Conservation (phyloP, 2,113 vertebrate species). For the Microcebus tavaratra region DNA sequence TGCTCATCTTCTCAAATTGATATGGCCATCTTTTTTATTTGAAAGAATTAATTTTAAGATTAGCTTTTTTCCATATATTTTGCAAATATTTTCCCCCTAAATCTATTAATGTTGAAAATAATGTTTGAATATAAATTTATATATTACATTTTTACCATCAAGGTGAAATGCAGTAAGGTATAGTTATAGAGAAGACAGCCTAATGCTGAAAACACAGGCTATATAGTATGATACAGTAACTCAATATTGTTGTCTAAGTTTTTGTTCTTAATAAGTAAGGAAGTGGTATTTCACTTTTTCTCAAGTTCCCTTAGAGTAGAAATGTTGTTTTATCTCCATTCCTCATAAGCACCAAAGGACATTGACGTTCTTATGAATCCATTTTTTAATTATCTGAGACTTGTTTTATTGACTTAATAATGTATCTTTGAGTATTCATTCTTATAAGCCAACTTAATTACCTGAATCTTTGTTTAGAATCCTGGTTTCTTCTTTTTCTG, state of each 20-base stretch:
- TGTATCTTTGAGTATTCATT: constrained; percentile 2
- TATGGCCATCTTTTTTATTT: background rate
- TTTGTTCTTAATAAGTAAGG: constrained; percentile 12
- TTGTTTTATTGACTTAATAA: constrained; percentile 30
- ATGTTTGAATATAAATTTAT: background rate
- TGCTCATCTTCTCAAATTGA: constrained; percentile 23
- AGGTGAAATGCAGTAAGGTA: background rate
- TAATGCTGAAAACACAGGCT: background rate
- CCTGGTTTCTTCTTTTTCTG: constrained; percentile 97
- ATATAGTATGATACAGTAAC: background rate
- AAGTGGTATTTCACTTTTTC: background rate
- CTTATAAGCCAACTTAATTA: constrained; percentile 37
- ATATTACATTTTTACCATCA: background rate
- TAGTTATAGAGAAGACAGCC: background rate
- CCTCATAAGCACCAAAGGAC: background rate
- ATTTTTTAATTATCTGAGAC: background rate
- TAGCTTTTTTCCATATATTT: constrained; percentile 5
- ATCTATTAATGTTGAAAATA: constrained; percentile 31
- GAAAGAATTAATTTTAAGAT: background rate
- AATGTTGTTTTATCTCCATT: background rate
- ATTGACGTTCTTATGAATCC: background rate
- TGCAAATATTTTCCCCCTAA: background rate
- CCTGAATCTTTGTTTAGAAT: constrained; percentile 86
- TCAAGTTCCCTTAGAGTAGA: background rate
- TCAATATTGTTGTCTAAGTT: background rate